Base-by-base conservation (phyloP, 2,888 invertebrate species). In the Tridacna gigas region DNA sequence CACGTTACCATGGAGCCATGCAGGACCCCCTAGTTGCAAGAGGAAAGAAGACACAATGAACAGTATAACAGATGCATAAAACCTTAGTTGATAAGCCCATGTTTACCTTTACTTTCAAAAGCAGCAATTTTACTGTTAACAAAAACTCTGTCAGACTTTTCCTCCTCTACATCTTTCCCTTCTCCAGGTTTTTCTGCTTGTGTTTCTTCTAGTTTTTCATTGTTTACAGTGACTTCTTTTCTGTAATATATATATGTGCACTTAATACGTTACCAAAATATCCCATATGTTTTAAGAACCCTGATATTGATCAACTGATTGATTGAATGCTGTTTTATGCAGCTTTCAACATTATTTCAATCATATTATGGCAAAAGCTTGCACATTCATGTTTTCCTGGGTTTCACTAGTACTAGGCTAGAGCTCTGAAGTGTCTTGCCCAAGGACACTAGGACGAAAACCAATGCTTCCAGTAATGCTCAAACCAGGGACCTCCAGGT, bases 61-160 rank as follows among this genome's bases (percentile, higher is more conserved):
- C 3, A 37, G 3, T 37, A 7, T 37, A 7, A 37, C 37, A 37
- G 37, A 37, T 20, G n/a, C 60, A 60, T 4, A 20, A 20, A 60
- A 20, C 9, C 2, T 60, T 60, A 9, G 37, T 12, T 45, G 20
- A 37, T 71, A 45, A 45, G 25, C 60, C 5, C 1, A 74, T 3
- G n/a, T 25, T 25, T 26, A 79, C 82, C 79, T 79, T 82, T 83
- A 63, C 69, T 86, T 79, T 88, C 88, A 75, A 86, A 86, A 4
- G 86, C 86, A 63, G 86, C 82, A 48, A 88, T 88, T 78, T 85
- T 88, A 71, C 86, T 80, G 74, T 88, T 88, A 12, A 88, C 88
- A 74, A 88, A 88, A 9, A 82, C 82, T 51, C 81, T 85, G 15
- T 87, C 84, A 37, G 67, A 78, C n/a, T 45, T 69, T 12, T 69